A percentile compares a stretch with the other conserved stretches of the same genome.
Evolutionary conservation across 2,888 invertebrate genomes (phyloP).

Genomic region (Pecten maximus): DNA sequence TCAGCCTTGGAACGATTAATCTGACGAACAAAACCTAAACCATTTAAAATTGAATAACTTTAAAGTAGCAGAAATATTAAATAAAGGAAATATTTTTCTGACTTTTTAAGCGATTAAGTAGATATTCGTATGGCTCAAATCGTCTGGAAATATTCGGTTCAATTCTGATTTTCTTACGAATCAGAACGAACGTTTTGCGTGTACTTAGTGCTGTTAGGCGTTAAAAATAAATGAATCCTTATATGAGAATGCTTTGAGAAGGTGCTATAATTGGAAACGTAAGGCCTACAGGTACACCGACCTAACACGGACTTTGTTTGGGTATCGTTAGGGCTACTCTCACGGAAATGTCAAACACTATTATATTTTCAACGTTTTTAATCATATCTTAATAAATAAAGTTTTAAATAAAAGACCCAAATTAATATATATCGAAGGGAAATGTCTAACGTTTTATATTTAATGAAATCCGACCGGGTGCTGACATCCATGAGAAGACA

Average conservation of each 20-base stretch:
- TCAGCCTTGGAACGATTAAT: conserved; percentile 20
- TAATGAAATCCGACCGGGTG: not conserved
- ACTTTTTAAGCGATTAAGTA: not conserved
- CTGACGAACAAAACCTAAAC: not conserved
- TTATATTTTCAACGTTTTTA: too few relatives aligned
- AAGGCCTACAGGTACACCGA: not conserved
- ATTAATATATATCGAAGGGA: not conserved
- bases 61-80: not conserved
- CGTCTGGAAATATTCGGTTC: conserved; percentile 1
- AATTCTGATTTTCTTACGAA: not conserved
- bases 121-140: not conserved
- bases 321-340: too few relatives aligned
- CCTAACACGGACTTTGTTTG: not conserved
- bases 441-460: not conserved
- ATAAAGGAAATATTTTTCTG: conserved; percentile 13
- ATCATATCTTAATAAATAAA: too few relatives aligned
- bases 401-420: not conserved
- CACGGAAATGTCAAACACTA: too few relatives aligned
- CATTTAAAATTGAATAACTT: conserved; percentile 30
- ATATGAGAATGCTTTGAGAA: not conserved
- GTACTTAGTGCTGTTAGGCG: not conserved
- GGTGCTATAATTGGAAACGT: not conserved
- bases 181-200: not conserved
- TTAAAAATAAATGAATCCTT: not conserved
- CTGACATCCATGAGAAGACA: not conserved